Evolutionary conservation across 2,113 vertebrate species (phyloP), one percentile per base, ranked within the genome.

Genomic region (Phyllostomus discolor): DNA sequence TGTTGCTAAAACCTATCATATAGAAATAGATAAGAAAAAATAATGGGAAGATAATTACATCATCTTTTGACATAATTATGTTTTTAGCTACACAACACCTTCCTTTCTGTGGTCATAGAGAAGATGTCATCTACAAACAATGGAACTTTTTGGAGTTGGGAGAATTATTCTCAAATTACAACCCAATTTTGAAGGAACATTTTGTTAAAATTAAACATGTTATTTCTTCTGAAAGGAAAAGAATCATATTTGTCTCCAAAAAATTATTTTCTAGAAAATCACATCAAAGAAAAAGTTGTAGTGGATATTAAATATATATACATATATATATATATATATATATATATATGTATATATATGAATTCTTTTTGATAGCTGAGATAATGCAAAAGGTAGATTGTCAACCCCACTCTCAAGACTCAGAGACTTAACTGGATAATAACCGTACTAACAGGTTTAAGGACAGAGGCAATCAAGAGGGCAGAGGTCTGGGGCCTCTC

Each of bases 191-290:
- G 31, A 88, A 81, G 59, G 35, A 91, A 88, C 15, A 85, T 78
- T 90, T 94, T 96, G 46, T 81, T 92, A 85, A 92, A 95, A 94
- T 95, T 96, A 84, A 93, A 67, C 31, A 80, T 76, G 24, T 87
- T 91, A 80, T 93, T 96, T 35, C 31, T 84, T 95, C 33, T 87
- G 81, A 92, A 92, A 78, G 28, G 52, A 38, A 88, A 95, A 92
- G 92, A 87, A 90, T 93, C 76, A 72, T 38, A 91, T 91, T 97
- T 92, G 76, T 95, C 43, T 92, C 43, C 9, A 52, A 79, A 79
- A 86, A 69, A 28, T 46, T 78, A 91, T 75, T 33, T 97, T 95
- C 67, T 82, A 46, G 72, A 85, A 94, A 94, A 89, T 52, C 70
- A 26, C 28, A 72, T 66, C 31, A 82, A 69, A 91, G 46, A n/a